These are phyloP conservation scores for Channa striata DNA, from an alignment of 2,797 vertebrate species.

Conservation along the genomic window DNA sequence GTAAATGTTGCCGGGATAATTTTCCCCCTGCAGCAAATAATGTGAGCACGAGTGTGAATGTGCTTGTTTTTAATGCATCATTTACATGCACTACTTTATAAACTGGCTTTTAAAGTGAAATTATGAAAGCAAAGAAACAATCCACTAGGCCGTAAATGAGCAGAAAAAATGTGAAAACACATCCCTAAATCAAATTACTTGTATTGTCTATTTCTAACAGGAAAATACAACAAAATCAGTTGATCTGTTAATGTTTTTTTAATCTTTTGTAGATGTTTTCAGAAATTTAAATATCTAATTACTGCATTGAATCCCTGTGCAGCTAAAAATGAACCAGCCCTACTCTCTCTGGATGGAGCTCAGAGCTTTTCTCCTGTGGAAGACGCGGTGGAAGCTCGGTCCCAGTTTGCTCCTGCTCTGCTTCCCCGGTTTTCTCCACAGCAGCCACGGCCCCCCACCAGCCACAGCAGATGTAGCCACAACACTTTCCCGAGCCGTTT, in stretches of 20 bases:
- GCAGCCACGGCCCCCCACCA: conserved; percentile 52
- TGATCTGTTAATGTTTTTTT: neutral
- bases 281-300: neutral
- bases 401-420: conserved; percentile 34
- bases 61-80: conserved; percentile 8
- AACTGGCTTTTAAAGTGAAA: conserved; percentile 6
- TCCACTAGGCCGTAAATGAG: neutral
- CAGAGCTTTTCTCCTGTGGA: conserved; percentile 16
- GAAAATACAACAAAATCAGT: neutral
- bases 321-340: conserved; percentile 16
- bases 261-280: neutral
- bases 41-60: conserved; percentile 14
- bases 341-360: neutral
- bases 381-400: conserved; percentile 23
- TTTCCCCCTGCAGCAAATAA: conserved; percentile 52
- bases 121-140: neutral
- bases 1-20: conserved; percentile 54
- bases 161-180: neutral
- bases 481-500: conserved; percentile 67
- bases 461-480: conserved; percentile 80
- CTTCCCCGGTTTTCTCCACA: conserved; percentile 44
- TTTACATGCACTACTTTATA: conserved; percentile 4
- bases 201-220: neutral
- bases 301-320: conserved; percentile 1
- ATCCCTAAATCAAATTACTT: neutral